A percentile compares a stretch with the other conserved stretches of the same genome.
Conservation (phyloP, 2,797 vertebrate genomes). For the Lycodopsis pacificus region DNA sequence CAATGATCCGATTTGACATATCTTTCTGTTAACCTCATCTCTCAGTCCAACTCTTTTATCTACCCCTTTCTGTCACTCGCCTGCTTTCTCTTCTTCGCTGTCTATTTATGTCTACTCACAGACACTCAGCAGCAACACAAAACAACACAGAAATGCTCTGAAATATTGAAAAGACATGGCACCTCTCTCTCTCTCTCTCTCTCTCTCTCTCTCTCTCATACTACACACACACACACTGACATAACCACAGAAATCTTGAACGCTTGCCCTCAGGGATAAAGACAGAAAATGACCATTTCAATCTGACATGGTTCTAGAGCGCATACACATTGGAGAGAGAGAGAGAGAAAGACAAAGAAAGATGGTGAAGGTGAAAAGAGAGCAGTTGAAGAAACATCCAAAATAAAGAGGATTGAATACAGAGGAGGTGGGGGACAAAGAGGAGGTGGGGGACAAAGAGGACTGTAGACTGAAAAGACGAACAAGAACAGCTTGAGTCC, state of each 20-base stretch:
- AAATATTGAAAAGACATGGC: slow-evolving; percentile 49
- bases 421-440: not conserved
- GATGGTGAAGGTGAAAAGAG: slow-evolving; percentile 4
- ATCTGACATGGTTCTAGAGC: slow-evolving; percentile 37
- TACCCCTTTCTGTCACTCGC: not conserved
- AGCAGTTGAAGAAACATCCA: not conserved
- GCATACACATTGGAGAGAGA: slow-evolving; percentile 9
- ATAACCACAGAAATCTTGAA: slow-evolving; percentile 35
- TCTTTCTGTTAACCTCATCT: slow-evolving; percentile 29
- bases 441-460: not conserved
- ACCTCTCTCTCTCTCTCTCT: not conserved
- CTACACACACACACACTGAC: not conserved
- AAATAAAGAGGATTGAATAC: not conserved
- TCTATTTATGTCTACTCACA: slow-evolving; percentile 7
- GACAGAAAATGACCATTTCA: slow-evolving; percentile 60
- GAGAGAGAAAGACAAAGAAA: not conserved
- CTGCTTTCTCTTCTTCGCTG: not conserved
- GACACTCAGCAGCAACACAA: slow-evolving; percentile 22
- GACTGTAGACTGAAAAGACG: not conserved
- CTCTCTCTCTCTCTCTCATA: not conserved
- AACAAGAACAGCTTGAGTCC: not conserved
- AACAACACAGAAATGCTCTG: slow-evolving; percentile 26
- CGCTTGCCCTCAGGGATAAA: slow-evolving; percentile 36
- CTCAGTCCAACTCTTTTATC: not conserved
- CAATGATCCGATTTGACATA: slow-evolving; percentile 7